Percentiles rank a stretch among this genome's conserved stretches.
These are phyloP conservation scores for Timandra comae DNA, from an alignment of 2,888 invertebrate genomes.

Conservation along the genomic window DNA sequence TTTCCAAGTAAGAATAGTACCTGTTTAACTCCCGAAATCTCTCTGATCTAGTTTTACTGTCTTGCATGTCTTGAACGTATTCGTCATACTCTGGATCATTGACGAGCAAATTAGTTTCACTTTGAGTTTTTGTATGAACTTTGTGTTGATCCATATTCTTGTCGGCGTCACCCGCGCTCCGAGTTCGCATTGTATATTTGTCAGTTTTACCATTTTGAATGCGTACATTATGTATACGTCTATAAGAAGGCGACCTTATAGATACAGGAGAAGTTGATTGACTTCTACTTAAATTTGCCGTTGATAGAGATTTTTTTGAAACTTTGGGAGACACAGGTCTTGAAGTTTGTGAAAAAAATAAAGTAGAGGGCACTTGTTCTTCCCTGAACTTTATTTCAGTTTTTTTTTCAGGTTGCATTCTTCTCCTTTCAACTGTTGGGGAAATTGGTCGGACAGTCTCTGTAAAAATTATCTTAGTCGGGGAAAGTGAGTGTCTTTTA, in stretches of 20 bases:
- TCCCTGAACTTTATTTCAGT: constrained; percentile 23
- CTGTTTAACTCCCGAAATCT: constrained; percentile 90
- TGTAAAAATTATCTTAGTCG: constrained; percentile 50
- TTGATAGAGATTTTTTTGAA: constrained; percentile 27
- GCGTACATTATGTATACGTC: constrained; percentile 77
- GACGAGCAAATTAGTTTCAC: constrained; percentile 50
- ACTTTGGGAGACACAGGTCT: constrained; percentile 61
- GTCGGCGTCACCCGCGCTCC: constrained; percentile 81
- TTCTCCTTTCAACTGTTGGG: constrained; percentile 37
- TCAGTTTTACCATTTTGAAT: constrained; percentile 52
- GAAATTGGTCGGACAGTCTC: constrained; percentile 59
- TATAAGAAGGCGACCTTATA: constrained; percentile 80
- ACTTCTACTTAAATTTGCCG: constrained; percentile 45
- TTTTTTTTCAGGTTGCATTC: constrained; percentile 24
- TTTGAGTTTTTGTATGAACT: constrained; percentile 41
- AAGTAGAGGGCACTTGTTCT: constrained; percentile 39
- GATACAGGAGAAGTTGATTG: constrained; percentile 76
- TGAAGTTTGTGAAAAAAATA: constrained; percentile 61
- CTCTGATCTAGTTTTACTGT: constrained; percentile 82
- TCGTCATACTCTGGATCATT: constrained; percentile 81
- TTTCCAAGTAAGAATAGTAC: constrained; percentile 90
- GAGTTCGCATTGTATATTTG: constrained; percentile 74
- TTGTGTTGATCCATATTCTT: constrained; percentile 30
- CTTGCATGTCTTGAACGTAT: constrained; percentile 80
- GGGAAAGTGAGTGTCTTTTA: constrained; percentile 38